Base-by-base conservation (phyloP, 2,113 vertebrate species). In the Eulemur rufifrons region DNA sequence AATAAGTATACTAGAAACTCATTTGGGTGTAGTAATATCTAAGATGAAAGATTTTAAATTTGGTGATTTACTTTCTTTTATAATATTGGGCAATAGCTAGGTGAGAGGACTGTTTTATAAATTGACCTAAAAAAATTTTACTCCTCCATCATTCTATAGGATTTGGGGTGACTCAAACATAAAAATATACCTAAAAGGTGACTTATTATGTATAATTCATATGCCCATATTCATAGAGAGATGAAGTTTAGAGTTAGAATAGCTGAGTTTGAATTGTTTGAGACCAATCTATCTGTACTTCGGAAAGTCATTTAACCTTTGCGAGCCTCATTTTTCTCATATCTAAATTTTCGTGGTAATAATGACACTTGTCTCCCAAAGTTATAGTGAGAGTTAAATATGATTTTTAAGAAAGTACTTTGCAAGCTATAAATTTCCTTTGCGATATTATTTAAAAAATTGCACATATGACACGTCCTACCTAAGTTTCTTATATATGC, bases 201-300 rank as follows among this genome's bases (percentile, higher is more conserved):
- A 63, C 25, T 63, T 61, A 61, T 11, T 61, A 25, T 63, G 61
- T 63, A 29, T 11, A 63, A 63, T 11, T 29, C 27, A 13, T 63
- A 63, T 12, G 23, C 23, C 56, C 21, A 8, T 8, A 63, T 29
- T 63, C 61, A 63, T 25, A 29, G 61, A 29, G 61, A 63, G 61
- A 63, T 63, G 39, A 14, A 8, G 27, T 74, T 17, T 74, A 13
- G 27, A 63, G 61, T 63, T 63, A 63, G 25, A 45, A 63, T 18
- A 56, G 64, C 10, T 80, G 50, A 95, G 27, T 68, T 39, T 80
- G 86, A 93, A 80, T 54, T n/a, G 54, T 84, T 73, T 91, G 66
- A 92, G 10, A 71, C 2, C 29, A 42, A 61, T 69, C 29, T 39
- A n/a, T 87, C 20, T 56, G 3, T 52, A 6, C 9, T 76, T 76